Conservation (phyloP, 2,113 vertebrate species). For the Enhydra lutris region DNA sequence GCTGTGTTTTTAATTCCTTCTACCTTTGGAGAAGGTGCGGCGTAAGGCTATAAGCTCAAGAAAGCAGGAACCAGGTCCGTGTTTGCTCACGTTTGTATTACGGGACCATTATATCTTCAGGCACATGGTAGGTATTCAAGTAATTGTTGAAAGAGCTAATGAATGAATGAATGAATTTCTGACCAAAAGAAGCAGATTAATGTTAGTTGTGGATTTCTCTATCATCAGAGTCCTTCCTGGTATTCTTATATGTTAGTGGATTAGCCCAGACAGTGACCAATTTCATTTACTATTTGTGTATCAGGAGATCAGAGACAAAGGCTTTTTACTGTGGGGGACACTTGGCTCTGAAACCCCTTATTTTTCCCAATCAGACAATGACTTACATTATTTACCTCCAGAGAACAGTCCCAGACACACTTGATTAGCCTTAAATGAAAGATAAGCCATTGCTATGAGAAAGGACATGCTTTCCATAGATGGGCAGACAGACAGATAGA, state of each 20-base stretch:
- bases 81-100: not conserved
- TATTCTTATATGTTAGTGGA: slow-evolving; percentile 51
- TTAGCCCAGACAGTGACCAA: slow-evolving; percentile 65
- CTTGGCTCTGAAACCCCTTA: slow-evolving; percentile 65
- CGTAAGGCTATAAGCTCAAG: not conserved
- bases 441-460: slow-evolving; percentile 71
- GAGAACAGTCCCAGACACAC: slow-evolving; percentile 71
- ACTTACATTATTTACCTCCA: slow-evolving; percentile 71
- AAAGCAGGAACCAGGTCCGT: not conserved
- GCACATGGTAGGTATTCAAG: not conserved
- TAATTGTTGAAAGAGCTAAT: slow-evolving; percentile 3
- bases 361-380: slow-evolving; percentile 68
- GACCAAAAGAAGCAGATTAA: not conserved
- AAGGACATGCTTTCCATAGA: slow-evolving; percentile 72
- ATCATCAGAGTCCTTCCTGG: slow-evolving; percentile 51
- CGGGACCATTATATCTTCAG: not conserved
- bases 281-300: slow-evolving; percentile 69
- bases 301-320: slow-evolving; percentile 73
- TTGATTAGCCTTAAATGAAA: slow-evolving; percentile 76
- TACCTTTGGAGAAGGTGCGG: not conserved
- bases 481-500: slow-evolving; percentile 72
- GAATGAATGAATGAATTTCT: slow-evolving; percentile 31
- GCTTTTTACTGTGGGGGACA: slow-evolving; percentile 68
- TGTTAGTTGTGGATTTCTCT: slow-evolving; percentile 43
- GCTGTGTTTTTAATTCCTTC: not conserved